Conservation (phyloP, 2,888 invertebrate species). For the Tachina fera region DNA sequence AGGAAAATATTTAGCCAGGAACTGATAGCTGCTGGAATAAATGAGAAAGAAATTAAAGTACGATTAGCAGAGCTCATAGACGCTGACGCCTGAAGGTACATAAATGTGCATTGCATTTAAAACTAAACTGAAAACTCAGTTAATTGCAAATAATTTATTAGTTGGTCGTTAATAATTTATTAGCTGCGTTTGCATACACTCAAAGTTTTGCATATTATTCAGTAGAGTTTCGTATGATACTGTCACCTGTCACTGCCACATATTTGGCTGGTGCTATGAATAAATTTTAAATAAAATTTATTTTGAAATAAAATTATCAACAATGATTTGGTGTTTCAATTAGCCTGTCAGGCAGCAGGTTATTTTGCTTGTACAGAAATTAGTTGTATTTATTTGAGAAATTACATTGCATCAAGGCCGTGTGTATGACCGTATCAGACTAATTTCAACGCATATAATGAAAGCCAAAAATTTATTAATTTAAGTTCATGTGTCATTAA, state of each 20-base stretch:
- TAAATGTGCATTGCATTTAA: slow-evolving; percentile 49
- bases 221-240: slow-evolving; percentile 26
- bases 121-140: slow-evolving; percentile 61
- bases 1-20: slow-evolving; percentile 13
- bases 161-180: slow-evolving; percentile 64
- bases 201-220: slow-evolving; percentile 54
- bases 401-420: too few relatives aligned
- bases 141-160: slow-evolving; percentile 71
- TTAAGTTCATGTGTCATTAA: too few relatives aligned
- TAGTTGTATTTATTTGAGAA: too few relatives aligned
- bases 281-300: slow-evolving; percentile 12
- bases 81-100: slow-evolving; percentile 43
- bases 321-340: background rate
- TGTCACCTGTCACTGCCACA: background rate
- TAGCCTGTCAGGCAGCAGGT: background rate
- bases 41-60: slow-evolving; percentile 14
- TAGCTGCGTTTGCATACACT: slow-evolving; percentile 45
- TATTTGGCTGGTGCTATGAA: background rate
- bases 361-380: background rate
- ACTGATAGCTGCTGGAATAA: background rate
- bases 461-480: too few relatives aligned
- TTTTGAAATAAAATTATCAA: slow-evolving; percentile 5
- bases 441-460: too few relatives aligned
- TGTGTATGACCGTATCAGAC: too few relatives aligned
- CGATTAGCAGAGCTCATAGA: background rate